Evolutionary conservation across 2,113 vertebrate species (phyloP).

Genomic region (Hemiscyllium ocellatum): DNA sequence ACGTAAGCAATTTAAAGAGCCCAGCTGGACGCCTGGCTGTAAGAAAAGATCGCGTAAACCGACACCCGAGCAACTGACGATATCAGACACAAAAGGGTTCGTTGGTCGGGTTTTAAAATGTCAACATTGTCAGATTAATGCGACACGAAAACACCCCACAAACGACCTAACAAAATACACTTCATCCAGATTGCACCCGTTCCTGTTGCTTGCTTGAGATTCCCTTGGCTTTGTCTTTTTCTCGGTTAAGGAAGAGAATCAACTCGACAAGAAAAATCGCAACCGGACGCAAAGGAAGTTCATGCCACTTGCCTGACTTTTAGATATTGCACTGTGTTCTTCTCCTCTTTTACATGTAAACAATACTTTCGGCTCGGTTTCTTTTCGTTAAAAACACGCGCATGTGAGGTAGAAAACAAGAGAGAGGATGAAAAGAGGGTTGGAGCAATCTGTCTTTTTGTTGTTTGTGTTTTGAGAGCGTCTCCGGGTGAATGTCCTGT

Average conservation of each 20-base stretch:
- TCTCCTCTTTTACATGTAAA: neutral
- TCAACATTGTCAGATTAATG: neutral
- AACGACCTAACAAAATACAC: neutral
- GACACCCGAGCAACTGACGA: neutral
- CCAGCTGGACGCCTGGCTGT: neutral
- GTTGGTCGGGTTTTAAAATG: neutral
- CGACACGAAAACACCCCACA: neutral
- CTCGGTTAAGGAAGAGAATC: neutral
- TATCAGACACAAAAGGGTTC: neutral
- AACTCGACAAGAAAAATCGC: neutral
- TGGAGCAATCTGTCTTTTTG: too few relatives aligned
- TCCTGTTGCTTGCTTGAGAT: neutral
- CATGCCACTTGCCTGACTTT: conserved; percentile 14
- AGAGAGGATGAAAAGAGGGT: neutral
- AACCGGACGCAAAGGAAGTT: neutral
- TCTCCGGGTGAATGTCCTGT: neutral
- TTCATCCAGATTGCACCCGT: neutral
- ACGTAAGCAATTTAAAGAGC: conserved; percentile 8
- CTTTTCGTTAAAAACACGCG: neutral
- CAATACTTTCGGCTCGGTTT: neutral
- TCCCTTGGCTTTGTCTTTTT: neutral
- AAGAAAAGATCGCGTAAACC: neutral
- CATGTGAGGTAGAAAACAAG: conserved; percentile 1
- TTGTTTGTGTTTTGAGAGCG: neutral
- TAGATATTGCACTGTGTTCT: conserved; percentile 2